A percentile compares a stretch with the other conserved stretches of the same genome.
phyloP scores from a whole-genome alignment of 1,140 invertebrate species.

The Ceratina japonica region DNA sequence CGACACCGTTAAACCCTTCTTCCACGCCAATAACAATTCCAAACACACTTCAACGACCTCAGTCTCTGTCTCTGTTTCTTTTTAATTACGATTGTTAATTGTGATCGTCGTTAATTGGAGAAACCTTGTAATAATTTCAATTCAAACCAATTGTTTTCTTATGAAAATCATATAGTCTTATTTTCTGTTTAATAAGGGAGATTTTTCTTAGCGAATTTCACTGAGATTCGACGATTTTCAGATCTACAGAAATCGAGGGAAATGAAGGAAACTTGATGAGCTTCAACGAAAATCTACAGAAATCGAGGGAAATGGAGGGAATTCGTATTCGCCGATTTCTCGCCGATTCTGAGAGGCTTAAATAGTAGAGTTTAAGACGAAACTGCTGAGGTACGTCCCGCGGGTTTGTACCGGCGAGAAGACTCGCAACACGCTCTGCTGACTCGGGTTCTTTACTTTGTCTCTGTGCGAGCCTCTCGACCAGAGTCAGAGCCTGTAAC shows the following conservation, averaged over 20 bases:
- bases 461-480: slow-evolving; percentile 47
- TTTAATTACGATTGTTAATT: too few relatives aligned
- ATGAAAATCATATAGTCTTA: neutral
- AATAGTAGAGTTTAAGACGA: slow-evolving; percentile 23
- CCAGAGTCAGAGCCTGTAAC: slow-evolving; percentile 31
- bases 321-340: neutral
- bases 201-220: too few relatives aligned
- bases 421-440: slow-evolving; percentile 53
- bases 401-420: slow-evolving; percentile 54
- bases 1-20: neutral
- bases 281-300: too few relatives aligned
- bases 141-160: slow-evolving; percentile 30
- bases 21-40: neutral
- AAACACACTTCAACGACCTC: too few relatives aligned
- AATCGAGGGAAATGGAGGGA: neutral
- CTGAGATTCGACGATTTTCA: too few relatives aligned
- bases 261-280: neutral
- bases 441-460: slow-evolving; percentile 53
- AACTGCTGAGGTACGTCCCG: slow-evolving; percentile 60
- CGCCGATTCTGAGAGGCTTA: too few relatives aligned
- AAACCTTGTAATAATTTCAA: slow-evolving; percentile 5
- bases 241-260: too few relatives aligned
- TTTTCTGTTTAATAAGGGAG: too few relatives aligned
- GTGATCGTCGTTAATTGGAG: too few relatives aligned
- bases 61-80: too few relatives aligned